Evolutionary conservation across 92 coral and sea anemone genomes (phyloP), one percentile per base, ranked within the genome.

Genomic region (Isaurus tuberculatus): DNA sequence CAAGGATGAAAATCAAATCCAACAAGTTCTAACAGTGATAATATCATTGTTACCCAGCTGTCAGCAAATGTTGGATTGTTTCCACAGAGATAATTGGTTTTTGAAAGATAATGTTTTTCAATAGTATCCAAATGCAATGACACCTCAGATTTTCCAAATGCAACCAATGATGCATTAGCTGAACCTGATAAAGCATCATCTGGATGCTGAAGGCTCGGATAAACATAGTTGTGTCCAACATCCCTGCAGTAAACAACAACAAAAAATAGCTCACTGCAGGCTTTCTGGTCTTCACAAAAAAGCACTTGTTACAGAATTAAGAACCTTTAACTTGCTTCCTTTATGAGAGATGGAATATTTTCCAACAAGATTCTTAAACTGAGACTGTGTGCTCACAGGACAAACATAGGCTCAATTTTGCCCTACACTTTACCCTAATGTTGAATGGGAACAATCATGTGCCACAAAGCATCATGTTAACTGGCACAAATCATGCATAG

Each of bases 81-180:
- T 16, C 88, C 72, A 53, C 84, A 90, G 19, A 92, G 90, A 42
- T 84, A 92, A 51, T 88, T 58, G 5, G 70, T 72, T 34, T 90
- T 83, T 22, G 91, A 80, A 2, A 92, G 88, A 64, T 92, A 90
- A 48, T 85, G 60, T 63, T 87, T 84, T 65, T 92, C 93, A 7
- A 92, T 65, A 11, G 88, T 85, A 83, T 90, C 86, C 55, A 92
- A 87, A 70, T 92, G 96, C 8, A 89, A 87, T 16, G 86, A 66
- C 69, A 92, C 93, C 65, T 92, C 93, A 7, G 90, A 34, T 75
- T 92, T 92, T 65, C 92, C 96, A 44, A 79, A 90, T 25, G 89
- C 86, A 14, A 90, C 85, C 17, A 92, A 86, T 11, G 93, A 85
- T 11, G 85, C 55, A 82, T 92, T 92, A 14, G 90, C 85, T 3